Evolutionary conservation across 2,888 invertebrate genomes (phyloP), one percentile per base, ranked within the genome.

Genomic region (Drosophila anceps): DNA sequence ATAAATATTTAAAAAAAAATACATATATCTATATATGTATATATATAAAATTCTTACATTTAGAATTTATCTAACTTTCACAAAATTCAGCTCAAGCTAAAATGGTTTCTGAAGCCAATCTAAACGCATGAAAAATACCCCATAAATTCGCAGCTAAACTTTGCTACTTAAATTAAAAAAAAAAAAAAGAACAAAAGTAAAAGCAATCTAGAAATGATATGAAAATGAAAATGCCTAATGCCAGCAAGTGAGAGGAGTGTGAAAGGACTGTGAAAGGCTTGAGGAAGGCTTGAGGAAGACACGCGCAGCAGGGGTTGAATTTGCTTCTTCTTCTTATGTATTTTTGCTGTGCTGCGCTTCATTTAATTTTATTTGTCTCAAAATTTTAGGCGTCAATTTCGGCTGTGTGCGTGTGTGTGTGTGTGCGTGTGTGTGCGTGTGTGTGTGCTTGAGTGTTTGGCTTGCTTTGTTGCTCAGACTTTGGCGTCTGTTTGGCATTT

Each of bases 291-390:
- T 77, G 55, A 41, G 13, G 9, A 4, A 8, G 46, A 20, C 35
- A 27, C 9, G 27, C 4, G n/a, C 51, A 10, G 46, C 41, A 50
- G 12, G 41, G 51, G 58, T 43, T 76, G 61, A 57, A 20, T 29
- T 54, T 1, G n/a, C 12, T 6, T 12, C 44, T 44, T 9, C 44
- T 15, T 3, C 24, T 24, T 9, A 27, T 5, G 15, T 13, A 9
- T 77, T 77, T 80, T 85, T 75, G 33, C 53, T 35, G 60, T 65
- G 50, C 44, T 53, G 81, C 84, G 91, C 90, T 84, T 90, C 90
- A 91, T 89, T 90, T 86, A 90, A 89, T 91, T 91, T 91, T 85
- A 90, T 91, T 88, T 86, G 75, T 67, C 79, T 82, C 74, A 79
- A 79, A 70, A 74, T 66, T 73, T 81, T 81, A 77, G 73, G 76